These are phyloP conservation scores for Eptatretus burgeri DNA, from an alignment of 2,113 vertebrate genomes.

Conservation along the genomic window DNA sequence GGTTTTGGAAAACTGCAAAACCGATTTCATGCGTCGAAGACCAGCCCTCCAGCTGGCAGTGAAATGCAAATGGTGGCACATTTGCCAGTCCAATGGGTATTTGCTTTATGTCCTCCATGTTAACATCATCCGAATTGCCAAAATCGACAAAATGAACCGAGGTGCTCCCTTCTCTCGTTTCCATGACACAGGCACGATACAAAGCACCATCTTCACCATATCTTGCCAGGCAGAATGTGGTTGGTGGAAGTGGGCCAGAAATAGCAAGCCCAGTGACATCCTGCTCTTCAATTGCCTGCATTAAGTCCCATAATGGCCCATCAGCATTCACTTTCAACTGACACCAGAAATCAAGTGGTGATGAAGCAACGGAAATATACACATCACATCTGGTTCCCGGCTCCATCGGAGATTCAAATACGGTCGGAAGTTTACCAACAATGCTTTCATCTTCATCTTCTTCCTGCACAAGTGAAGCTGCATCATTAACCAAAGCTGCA, in stretches of 20 bases:
- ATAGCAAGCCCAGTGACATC: not conserved
- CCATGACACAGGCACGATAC: not conserved
- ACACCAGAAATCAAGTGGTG: not conserved
- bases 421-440: too few relatives aligned
- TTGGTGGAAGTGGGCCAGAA: not conserved
- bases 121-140: not conserved
- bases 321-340: not conserved
- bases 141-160: not conserved
- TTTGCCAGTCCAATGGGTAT: not conserved
- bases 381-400: not conserved
- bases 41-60: not conserved
- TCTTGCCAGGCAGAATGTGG: not conserved
- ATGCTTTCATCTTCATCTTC: too few relatives aligned
- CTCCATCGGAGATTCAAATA: not conserved
- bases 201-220: not conserved
- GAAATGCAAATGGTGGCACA: constrained; percentile 2
- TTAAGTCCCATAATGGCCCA: not conserved
- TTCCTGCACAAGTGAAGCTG: too few relatives aligned
- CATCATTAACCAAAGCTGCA: too few relatives aligned
- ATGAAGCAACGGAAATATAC: not conserved
- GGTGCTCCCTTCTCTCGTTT: not conserved
- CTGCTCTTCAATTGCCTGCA: not conserved
- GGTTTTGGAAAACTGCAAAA: too few relatives aligned
- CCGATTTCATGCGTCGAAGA: too few relatives aligned
- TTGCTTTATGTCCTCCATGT: not conserved